Conservation (phyloP, 1,140 invertebrate genomes). For the Drosophila lacertosa region DNA sequence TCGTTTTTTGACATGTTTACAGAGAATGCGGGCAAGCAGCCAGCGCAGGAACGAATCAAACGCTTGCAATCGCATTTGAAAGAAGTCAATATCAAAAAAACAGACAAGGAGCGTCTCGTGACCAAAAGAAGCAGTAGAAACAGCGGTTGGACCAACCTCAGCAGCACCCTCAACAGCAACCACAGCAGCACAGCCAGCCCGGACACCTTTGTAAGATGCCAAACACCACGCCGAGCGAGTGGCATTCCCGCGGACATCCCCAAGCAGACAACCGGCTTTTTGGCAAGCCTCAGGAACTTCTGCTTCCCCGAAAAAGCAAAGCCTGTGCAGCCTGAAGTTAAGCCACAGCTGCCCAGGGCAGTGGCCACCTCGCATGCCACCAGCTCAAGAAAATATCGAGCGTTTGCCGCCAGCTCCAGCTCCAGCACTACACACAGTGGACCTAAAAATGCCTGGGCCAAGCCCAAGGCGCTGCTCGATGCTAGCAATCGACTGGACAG, state of each 20-base stretch:
- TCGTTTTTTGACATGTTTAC: not conserved
- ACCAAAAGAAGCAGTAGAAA: not conserved
- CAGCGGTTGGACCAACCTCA: not conserved
- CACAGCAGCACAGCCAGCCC: not conserved
- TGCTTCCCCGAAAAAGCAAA: not conserved
- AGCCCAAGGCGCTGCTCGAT: constrained; percentile 62
- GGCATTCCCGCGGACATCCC: not conserved
- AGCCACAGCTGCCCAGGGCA: too few relatives aligned
- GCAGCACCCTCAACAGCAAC: not conserved
- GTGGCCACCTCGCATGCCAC: too few relatives aligned
- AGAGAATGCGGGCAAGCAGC: constrained; percentile 32
- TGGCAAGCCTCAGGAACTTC: not conserved
- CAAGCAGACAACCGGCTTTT: not conserved
- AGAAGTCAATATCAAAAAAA: constrained; percentile 9
- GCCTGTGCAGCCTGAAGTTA: not conserved
- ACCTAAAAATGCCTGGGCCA: constrained; percentile 44
- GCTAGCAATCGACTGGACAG: constrained; percentile 56
- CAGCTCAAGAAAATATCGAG: not conserved
- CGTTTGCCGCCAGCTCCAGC: not conserved
- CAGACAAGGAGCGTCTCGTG: constrained; percentile 4
- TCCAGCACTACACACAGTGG: not conserved
- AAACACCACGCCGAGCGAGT: not conserved
- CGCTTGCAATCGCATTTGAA: constrained; percentile 63
- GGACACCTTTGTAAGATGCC: not conserved
- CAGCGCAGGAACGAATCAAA: constrained; percentile 71